phyloP scores from a whole-genome alignment of 2,797 vertebrate species.

The Enteromius radiatus region DNA sequence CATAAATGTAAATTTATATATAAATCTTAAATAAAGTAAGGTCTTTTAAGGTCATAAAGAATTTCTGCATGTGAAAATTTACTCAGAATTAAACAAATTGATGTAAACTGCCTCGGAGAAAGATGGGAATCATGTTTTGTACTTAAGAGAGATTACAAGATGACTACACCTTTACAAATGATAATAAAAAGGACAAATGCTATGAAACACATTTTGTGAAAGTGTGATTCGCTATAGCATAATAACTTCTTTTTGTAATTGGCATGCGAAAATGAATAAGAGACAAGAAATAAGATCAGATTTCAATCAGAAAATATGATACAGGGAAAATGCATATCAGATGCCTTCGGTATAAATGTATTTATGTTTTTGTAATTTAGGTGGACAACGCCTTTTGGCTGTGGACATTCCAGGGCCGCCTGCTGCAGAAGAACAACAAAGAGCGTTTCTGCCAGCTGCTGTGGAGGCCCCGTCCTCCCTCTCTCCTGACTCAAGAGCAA shows the following conservation, averaged over 20 bases:
- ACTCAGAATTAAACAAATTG: not conserved
- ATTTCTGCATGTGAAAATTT: not conserved
- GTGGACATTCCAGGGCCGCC: conserved; percentile 98
- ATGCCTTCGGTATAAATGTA: not conserved
- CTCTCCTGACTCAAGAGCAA: conserved; percentile 86
- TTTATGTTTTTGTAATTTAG: conserved; percentile 66
- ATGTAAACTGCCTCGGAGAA: not conserved
- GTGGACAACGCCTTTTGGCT: conserved; percentile 99
- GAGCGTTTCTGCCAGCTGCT: conserved; percentile 98
- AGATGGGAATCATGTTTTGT: not conserved
- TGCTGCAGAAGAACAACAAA: conserved; percentile 97
- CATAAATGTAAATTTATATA: not conserved
- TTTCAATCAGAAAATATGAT: not conserved
- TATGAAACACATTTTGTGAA: not conserved
- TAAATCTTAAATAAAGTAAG: not conserved
- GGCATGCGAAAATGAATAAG: not conserved
- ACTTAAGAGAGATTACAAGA: not conserved
- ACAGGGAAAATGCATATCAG: not conserved
- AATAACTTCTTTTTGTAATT: not conserved
- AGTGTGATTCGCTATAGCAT: not conserved
- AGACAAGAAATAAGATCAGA: not conserved
- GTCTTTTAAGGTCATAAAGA: too few species aligned
- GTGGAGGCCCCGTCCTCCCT: conserved; percentile 92
- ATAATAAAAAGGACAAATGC: not conserved
- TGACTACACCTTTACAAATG: not conserved